phyloP scores from a whole-genome alignment of 2,888 invertebrate genomes.

The Lochmaea crataegi region DNA sequence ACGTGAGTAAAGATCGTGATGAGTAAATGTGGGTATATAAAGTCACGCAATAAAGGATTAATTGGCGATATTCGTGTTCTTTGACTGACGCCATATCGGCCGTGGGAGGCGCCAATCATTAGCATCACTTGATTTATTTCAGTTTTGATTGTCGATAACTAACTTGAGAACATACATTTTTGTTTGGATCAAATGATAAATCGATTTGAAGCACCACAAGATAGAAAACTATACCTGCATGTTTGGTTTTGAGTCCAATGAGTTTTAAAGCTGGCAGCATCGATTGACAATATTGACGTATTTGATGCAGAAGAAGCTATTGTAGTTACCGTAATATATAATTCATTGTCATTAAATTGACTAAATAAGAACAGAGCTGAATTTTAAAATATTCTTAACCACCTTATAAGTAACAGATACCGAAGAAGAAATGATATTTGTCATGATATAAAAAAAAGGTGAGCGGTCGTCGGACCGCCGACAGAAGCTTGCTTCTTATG shows the following conservation, averaged over 20 bases:
- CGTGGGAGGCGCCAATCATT: constrained; percentile 58
- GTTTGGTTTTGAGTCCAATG: not conserved
- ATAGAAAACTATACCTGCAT: not conserved
- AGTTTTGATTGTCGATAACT: constrained; percentile 43
- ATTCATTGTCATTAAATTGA: no score
- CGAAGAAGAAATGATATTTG: no score
- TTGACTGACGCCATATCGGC: constrained; percentile 52
- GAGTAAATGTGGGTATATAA: constrained; percentile 52
- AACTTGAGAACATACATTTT: constrained; percentile 28
- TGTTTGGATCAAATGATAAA: constrained; percentile 16
- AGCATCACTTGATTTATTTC: constrained; percentile 55
- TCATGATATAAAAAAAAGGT: no score
- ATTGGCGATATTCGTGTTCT: constrained; percentile 54
- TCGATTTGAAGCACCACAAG: not conserved
- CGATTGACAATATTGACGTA: not conserved
- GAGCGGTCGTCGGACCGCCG: no score
- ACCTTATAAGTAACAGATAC: no score
- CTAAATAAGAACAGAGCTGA: no score
- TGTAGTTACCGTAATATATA: no score
- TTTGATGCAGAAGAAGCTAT: not conserved
- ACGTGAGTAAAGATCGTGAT: constrained; percentile 45
- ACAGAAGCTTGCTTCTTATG: no score
- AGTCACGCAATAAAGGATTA: constrained; percentile 53
- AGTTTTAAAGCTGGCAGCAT: not conserved
- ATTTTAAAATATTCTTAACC: no score